Percentiles rank a stretch among this genome's conserved stretches.
These are phyloP conservation scores for Dynastes tityus DNA, from an alignment of 2,888 invertebrate genomes.

Conservation along the genomic window DNA sequence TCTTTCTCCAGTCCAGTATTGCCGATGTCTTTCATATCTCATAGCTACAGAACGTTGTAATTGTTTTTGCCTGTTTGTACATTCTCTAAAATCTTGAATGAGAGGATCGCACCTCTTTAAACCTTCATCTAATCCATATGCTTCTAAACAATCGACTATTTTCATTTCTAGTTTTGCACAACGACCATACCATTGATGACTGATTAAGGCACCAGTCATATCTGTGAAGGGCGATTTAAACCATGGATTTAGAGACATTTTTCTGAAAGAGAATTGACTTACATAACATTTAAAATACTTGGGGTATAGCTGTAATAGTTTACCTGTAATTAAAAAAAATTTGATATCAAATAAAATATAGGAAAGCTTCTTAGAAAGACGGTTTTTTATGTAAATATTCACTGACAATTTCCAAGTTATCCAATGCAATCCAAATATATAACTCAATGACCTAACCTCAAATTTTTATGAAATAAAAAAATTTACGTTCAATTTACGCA, in stretches of 20 bases:
- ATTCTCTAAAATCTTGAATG: slow-evolving; percentile 82
- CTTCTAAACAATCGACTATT: slow-evolving; percentile 85
- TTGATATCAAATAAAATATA: too few species aligned
- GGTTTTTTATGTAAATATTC: too few species aligned
- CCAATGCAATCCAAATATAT: too few species aligned
- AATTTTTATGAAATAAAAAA: not conserved
- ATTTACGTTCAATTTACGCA: not conserved
- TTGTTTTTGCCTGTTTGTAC: slow-evolving; percentile 76
- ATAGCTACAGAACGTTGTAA: slow-evolving; percentile 76
- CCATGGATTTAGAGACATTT: slow-evolving; percentile 78
- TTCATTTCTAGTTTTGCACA: slow-evolving; percentile 82
- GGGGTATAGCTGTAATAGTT: not conserved
- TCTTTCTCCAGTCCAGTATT: slow-evolving; percentile 75
- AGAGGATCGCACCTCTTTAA: slow-evolving; percentile 76
- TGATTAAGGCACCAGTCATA: slow-evolving; percentile 77
- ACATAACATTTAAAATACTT: slow-evolving; percentile 37
- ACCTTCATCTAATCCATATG: slow-evolving; percentile 82
- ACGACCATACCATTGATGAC: slow-evolving; percentile 77
- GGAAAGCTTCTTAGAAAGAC: too few species aligned
- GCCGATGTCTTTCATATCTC: slow-evolving; percentile 76
- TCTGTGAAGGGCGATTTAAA: slow-evolving; percentile 82
- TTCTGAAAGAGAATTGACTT: slow-evolving; percentile 40
- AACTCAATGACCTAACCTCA: not conserved
- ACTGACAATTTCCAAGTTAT: too few species aligned
- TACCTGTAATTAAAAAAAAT: not conserved